Evolutionary conservation across 1,140 invertebrate species (phyloP), one percentile per base, ranked within the genome.

Genomic region (Drosophila erecta): DNA sequence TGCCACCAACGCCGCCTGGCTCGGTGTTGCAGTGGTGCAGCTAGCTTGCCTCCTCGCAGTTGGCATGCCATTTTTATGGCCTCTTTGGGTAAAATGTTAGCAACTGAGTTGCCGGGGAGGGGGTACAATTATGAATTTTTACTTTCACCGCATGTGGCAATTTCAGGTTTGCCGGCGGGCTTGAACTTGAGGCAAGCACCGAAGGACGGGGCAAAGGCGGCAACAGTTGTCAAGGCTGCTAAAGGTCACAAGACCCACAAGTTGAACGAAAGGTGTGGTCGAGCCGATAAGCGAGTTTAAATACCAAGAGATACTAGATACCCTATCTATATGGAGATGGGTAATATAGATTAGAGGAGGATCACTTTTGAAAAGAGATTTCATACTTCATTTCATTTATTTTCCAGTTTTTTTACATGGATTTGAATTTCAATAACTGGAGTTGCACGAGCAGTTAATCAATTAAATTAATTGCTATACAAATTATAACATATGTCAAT

Each of bases 91-190:
- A 81, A 81, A 81, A 72, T 81, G 79, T 66, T 70, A 72, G 43
- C 50, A 71, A 58, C 77, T 64, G 40, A 58, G 35, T 24, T 30
- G 27, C 59, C 3, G 43, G 41, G 30, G 15, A n/a, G 35, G 46
- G 58, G 55, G 60, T 37, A 79, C 87, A 91, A 91, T 87, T 91
- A 85, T 91, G 90, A 90, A 90, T 90, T 91, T 91, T 91, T 91
- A 91, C 90, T 91, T 91, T 91, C 90, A 91, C 90, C 90, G 77
- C 90, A 90, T 89, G 85, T 84, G 85, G 86, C 66, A 78, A 72
- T 46, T 75, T 75, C 54, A 55, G 55, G 50, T 75, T 75, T 57
- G 22, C 58, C 43, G 40, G 35, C 57, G 37, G 59, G 83, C 74
- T 59, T 65, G 81, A 86, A 86, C 85, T 83, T 86, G 83, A 87